Evolutionary conservation across 2,888 invertebrate species (phyloP).

Genomic region (Xanthia togata): DNA sequence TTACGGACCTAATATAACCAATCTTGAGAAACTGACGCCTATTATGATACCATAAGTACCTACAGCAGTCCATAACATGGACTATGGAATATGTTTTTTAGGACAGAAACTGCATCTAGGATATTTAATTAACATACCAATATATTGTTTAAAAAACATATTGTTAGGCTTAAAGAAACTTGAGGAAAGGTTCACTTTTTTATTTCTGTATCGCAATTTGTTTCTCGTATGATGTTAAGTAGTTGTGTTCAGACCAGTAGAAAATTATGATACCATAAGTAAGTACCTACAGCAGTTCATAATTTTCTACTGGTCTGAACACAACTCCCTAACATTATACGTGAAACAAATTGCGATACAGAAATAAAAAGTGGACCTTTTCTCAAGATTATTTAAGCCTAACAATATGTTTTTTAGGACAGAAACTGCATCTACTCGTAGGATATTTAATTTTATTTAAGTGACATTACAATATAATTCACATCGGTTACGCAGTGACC

Average conservation of each 20-base stretch:
- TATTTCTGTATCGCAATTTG: too few species aligned
- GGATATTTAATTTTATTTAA: background rate
- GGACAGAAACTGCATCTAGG: too few species aligned
- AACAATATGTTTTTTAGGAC: background rate
- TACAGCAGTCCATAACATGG: background rate
- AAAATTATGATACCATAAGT: background rate
- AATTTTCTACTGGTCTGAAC: constrained; percentile 4
- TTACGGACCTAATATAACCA: constrained; percentile 14
- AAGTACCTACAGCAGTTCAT: background rate
- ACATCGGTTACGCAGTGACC: constrained; percentile 13
- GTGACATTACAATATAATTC: constrained; percentile 35
- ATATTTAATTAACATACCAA: too few species aligned
- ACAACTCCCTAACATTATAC: background rate
- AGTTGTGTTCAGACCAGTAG: too few species aligned
- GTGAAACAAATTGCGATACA: background rate
- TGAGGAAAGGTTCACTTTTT: too few species aligned
- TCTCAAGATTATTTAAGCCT: background rate
- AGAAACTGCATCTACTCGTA: background rate
- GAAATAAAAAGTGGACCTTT: background rate
- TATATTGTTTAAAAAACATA: too few species aligned
- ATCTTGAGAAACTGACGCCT: constrained; percentile 11
- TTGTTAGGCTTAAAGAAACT: too few species aligned
- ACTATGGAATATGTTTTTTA: too few species aligned
- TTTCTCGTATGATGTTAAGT: too few species aligned
- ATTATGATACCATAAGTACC: background rate